phyloP scores from a whole-genome alignment of 1,140 invertebrate genomes.

The Arctopsyche grandis region DNA sequence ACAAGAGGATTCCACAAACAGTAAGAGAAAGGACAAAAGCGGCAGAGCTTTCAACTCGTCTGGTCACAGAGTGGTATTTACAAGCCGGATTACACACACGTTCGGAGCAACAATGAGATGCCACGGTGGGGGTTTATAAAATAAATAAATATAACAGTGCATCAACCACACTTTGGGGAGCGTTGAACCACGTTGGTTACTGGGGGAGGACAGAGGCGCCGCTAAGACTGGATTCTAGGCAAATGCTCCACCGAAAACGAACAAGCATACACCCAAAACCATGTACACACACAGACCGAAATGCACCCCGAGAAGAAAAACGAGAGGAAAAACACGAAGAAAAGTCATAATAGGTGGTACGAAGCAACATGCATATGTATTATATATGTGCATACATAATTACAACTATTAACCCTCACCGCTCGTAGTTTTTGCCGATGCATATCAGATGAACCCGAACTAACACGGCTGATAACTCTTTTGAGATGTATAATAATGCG shows the following conservation, averaged over 20 bases:
- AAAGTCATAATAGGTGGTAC: background rate
- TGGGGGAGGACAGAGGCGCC: constrained; percentile 35
- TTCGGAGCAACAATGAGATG: background rate
- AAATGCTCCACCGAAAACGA: background rate
- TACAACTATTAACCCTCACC: too few species aligned
- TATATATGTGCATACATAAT: too few species aligned
- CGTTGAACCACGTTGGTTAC: constrained; percentile 30
- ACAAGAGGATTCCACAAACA: too few species aligned
- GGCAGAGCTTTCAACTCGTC: background rate
- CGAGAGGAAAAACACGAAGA: too few species aligned
- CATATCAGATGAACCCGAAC: background rate
- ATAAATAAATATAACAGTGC: constrained; percentile 32
- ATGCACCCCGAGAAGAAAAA: too few species aligned
- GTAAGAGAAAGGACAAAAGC: background rate
- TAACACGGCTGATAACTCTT: background rate
- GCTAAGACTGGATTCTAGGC: constrained; percentile 15
- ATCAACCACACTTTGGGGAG: constrained; percentile 13
- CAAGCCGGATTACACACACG: constrained; percentile 7
- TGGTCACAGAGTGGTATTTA: background rate
- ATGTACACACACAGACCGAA: background rate
- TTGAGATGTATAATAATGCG: background rate
- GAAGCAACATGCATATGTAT: too few species aligned
- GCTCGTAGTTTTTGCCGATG: too few species aligned
- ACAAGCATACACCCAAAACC: background rate
- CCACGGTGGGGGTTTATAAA: constrained; percentile 4